These are phyloP conservation scores for Homarus americanus DNA, from an alignment of 1,140 invertebrate genomes.

Conservation along the genomic window DNA sequence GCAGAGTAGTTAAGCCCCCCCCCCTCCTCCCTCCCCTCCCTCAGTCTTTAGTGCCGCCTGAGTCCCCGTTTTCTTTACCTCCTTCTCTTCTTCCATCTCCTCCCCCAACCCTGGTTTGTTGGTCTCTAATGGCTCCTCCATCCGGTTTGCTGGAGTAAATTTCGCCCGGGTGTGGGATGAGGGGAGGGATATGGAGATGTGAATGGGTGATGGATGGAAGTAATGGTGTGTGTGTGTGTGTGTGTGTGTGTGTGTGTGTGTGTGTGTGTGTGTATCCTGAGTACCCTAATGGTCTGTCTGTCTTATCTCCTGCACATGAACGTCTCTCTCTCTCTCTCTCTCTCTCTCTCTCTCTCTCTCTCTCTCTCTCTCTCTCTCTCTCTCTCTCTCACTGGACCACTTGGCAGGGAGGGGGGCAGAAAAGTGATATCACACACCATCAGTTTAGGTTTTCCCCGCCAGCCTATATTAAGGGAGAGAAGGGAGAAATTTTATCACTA, in stretches of 20 bases:
- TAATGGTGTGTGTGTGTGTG: background rate
- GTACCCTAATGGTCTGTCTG: background rate
- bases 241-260: slow-evolving; percentile 10
- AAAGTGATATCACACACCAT: no score
- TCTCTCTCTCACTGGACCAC: background rate
- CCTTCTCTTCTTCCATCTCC: background rate
- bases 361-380: background rate
- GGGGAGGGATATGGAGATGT: background rate
- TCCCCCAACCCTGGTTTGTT: background rate
- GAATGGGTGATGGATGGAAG: background rate
- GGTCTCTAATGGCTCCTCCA: background rate
- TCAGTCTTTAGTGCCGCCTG: no score
- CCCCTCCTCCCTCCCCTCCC: no score
- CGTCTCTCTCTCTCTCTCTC: background rate
- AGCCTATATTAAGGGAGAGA: background rate
- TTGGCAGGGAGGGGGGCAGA: background rate
- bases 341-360: background rate
- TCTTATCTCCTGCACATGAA: background rate
- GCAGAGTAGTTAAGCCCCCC: no score
- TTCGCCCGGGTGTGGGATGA: background rate
- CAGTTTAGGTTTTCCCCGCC: no score
- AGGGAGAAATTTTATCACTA: background rate
- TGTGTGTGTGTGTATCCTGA: background rate
- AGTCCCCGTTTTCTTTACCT: background rate
- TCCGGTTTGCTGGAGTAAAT: background rate